Base-by-base conservation (phyloP, 1,140 invertebrate genomes). In the Ericerus pela region DNA sequence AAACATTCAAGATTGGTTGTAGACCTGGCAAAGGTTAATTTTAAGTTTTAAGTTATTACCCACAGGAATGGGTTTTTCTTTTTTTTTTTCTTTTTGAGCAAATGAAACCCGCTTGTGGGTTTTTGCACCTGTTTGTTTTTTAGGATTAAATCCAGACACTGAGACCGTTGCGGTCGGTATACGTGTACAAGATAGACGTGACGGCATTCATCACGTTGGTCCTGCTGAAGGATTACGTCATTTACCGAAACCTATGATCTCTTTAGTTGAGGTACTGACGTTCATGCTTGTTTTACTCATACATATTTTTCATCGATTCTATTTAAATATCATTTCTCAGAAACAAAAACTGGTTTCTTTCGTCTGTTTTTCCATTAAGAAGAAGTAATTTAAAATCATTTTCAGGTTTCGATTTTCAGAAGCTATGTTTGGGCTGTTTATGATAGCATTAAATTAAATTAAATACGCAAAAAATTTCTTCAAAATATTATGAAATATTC, bases 101-200 rank as follows among this genome's bases (percentile, higher is more conserved):
- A 47, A 20, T 26, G 31, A 30, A 29, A 30, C 29, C 18, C 52
- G 12, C 20, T 31, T 31, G 8, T 54, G 33, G 53, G 29, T n/a
- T 54, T 26, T 26, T 55, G 22, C 16, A 41, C 24, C 10, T 27
- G 51, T 8, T 26, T 58, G 16, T 58, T 37, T 54, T 60, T 51
- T 58, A 69, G 67, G 62, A 36, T 57, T 61, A 54, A 63, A 65
- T 54, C 63, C 62, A 33, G 58, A 64, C 30, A 61, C 30, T 12
- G 62, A 64, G 51, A 69, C 73, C 59, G 64, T 66, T 55, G 71
- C 68, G 6, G 73, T 81, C 47, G 79, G 79, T 4, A 79, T 79
- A 64, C 68, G 78, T 3, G 65, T 75, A 54, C 72, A 75, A 37
- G 69, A 70, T 33, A 79, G 78, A 64, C 73, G 70, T 61, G 68